Evolutionary conservation across 1,140 invertebrate species (phyloP), one percentile per base, ranked within the genome.

Genomic region (Drosophila yakuba): DNA sequence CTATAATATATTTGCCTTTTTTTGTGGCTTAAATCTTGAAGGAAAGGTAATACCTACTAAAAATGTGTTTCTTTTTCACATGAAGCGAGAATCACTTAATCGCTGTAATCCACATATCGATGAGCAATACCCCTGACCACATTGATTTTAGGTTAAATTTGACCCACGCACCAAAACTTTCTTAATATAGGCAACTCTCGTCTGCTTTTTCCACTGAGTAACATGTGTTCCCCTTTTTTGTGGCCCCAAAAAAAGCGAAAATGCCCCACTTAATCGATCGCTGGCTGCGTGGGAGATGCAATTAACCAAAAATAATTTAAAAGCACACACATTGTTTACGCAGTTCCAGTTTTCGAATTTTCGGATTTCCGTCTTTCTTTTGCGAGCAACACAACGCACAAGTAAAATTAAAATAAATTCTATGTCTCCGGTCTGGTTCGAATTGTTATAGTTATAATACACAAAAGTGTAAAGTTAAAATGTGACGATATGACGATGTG

Each of bases 231-330:
- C 1, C 10, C 20, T 36, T 14, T 14, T 54, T 15, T 67, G 12
- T 35, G 15, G 28, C 50, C 28, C 10, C 25, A 12, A n/a, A 67
- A 67, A 39, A 68, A 35, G 4, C 36, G 10, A 72, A 38, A 5
- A 14, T 5, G 11, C 39, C 36, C 47, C 45, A 58, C 23, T 59
- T 17, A 36, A 69, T 57, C 28, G 43, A 69, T 58, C 35, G 17
- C 38, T 12, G 20, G 20, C 69, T 12, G 48, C 48, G 69, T 73
- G 69, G 69, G 69, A 73, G 69, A 73, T 61, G 56, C 45, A 73
- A 60, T 67, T 57, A 51, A 75, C 52, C 60, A 44, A 75, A 50
- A 66, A 75, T 51, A 63, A 44, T 48, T 44, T n/a, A 61, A 15
- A 39, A 60, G 35, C 17, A 6, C 4, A 43, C 32, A 11, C 4